Evolutionary conservation across 2,797 vertebrate species (phyloP).

Genomic region (Miichthys miiuy): DNA sequence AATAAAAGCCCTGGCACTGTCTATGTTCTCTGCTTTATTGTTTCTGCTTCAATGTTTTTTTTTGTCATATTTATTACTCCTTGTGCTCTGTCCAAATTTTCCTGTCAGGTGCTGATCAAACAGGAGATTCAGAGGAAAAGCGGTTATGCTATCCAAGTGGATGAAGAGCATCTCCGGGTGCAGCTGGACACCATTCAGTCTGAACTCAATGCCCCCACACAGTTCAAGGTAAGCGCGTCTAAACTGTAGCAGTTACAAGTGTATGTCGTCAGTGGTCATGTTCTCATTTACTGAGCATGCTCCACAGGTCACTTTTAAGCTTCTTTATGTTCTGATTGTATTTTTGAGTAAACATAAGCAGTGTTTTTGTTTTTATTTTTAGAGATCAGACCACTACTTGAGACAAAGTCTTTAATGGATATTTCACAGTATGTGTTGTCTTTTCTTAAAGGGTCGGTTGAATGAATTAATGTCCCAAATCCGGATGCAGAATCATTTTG

Average conservation of each 20-base stretch:
- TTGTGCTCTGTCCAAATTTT: constrained; percentile 17
- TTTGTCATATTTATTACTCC: constrained; percentile 7
- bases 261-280: neutral
- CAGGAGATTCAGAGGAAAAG: constrained; percentile 99
- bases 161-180: constrained; percentile 97
- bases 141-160: constrained; percentile 97
- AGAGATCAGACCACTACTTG: neutral
- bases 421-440: constrained; percentile 2
- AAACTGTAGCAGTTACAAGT: neutral
- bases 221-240: constrained; percentile 92
- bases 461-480: constrained; percentile 99
- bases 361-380: neutral
- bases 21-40: neutral
- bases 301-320: neutral
- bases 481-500: constrained; percentile 99
- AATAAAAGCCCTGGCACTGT: constrained; percentile 9
- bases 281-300: neutral
- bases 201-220: constrained; percentile 97
- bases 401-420: neutral
- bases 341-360: no score
- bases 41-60: neutral
- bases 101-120: constrained; percentile 93
- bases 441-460: constrained; percentile 90
- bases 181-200: constrained; percentile 98
- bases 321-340: neutral